Base-by-base conservation (phyloP, 2,888 invertebrate species). In the Leistus spinibarbis region DNA sequence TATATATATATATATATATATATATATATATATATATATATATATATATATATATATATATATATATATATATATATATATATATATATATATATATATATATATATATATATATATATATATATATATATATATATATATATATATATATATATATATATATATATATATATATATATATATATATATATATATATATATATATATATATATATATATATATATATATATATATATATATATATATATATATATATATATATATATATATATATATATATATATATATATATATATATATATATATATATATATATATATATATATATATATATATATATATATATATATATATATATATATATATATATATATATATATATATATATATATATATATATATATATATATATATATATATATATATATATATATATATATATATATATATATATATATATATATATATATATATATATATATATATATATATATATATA, bases 1-100 rank as follows among this genome's bases (percentile, higher is more conserved):
- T 17, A 66, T 27, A 27, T 66, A 66, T 40, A 66, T 27, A 66
- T 40, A 66, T 27, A 66, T 40, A 66, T 24, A 66, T 40, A 66
- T 66, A 66, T 66, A 66, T 66, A 66, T 66, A 66, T 66, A 66
- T 66, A 66, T 24, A 66, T 66, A 66, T 66, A 66, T 66, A 66
- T 40, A 66, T 40, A 27, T 40, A 66, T 66, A 27, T 66, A 66
- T 40, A 27, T 66, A 66, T 40, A 66, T 40, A 66, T 66, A 66
- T 66, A 66, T 27, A 66, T 66, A 66, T 66, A 66, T 66, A 66
- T 66, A 27, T 66, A 66, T 66, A 27, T 27, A 27, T 66, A 27
- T 65, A 65, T 65, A 65, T 65, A 65, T 65, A 65, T 65, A 65
- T 65, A 65, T 65, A 65, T 65, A 65, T 65, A 23, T 65, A 65